A percentile compares a stretch with the other conserved stretches of the same genome.
phyloP scores from a whole-genome alignment of 2,113 vertebrate species.

The Himantopus leucocephalus region DNA sequence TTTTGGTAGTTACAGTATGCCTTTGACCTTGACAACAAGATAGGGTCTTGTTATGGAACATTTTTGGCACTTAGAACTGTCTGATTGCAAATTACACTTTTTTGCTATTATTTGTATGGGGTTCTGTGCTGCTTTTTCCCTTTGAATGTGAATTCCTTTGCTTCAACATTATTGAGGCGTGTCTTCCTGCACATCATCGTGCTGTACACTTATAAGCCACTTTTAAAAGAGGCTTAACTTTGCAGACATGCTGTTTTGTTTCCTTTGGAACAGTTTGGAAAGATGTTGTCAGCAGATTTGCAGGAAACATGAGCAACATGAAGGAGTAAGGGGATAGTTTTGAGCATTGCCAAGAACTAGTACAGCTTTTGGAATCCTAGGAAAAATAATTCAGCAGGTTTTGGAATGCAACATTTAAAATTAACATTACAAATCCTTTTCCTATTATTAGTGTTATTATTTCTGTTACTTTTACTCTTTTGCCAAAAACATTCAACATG shows the following conservation, averaged over 20 bases:
- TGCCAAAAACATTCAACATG: not conserved
- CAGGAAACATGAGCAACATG: constrained; percentile 28
- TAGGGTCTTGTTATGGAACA: fast-evolving
- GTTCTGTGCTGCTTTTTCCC: not conserved
- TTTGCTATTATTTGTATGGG: not conserved
- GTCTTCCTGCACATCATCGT: not conserved
- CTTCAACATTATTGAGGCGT: not conserved
- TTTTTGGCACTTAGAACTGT: not conserved
- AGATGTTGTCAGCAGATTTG: constrained; percentile 51
- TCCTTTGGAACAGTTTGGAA: constrained; percentile 54
- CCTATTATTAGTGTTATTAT: not conserved
- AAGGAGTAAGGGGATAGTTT: constrained; percentile 25
- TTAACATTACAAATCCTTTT: constrained; percentile 35
- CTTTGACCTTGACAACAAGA: not conserved
- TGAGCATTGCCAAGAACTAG: constrained; percentile 40
- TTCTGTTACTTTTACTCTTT: constrained; percentile 1
- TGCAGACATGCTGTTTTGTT: constrained; percentile 30
- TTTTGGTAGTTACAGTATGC: not conserved
- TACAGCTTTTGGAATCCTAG: constrained; percentile 37
- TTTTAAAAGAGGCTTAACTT: constrained; percentile 3
- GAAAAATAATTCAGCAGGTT: constrained; percentile 55
- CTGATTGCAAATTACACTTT: not conserved
- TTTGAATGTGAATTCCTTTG: not conserved
- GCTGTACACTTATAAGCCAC: not conserved
- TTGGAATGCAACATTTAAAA: constrained; percentile 49